Evolutionary conservation across 2,888 invertebrate species (phyloP), one percentile per base, ranked within the genome.

Genomic region (Pemphredon lugubris): DNA sequence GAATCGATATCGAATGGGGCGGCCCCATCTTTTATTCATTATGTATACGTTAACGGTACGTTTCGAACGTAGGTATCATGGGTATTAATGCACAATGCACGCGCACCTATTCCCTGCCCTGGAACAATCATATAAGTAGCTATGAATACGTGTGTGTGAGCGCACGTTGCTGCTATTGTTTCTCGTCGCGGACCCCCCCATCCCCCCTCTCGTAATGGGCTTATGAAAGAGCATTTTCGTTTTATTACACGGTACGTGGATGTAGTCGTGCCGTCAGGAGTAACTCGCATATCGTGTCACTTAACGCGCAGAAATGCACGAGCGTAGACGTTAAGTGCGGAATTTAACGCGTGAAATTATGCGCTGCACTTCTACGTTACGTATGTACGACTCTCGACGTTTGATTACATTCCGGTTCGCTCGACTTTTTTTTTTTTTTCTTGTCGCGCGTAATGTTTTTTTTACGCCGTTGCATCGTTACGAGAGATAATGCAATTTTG

Each of bases 1-100:
- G 50, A 69, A 75, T 77, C 76, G 73, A 77, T 77, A 73, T 44
- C 20, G 48, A 42, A 60, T 23, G 53, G 23, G 39, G 47, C 23
- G 26, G 26, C 9, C 55, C 21, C 47, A 77, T 77, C 69, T 75
- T 75, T 77, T 77, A 77, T 75, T 77, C 75, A 75, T 69, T 30
- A 63, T 39, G 71, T 71, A 64, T 75, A 67, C 73, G 60, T 67
- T 67, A 59, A 68, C 68, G 45, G 75, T 70, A 61, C 55, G 60
- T 53, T 60, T 58, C 58, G 68, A 74, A 55, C 32, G 63, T 51
- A 55, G 53, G 18, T 50, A 64, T 59, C 37, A 45, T 42, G 63
- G 44, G 66, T 50, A 67, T 63, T 64, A 73, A 68, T 68, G 71
- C 39, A 45, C 61, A 16, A 26, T n/a, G 54, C 37, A 26, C 7